Evolutionary conservation across 2,888 invertebrate genomes (phyloP).

Genomic region (Hermaeophaga mercurialis): DNA sequence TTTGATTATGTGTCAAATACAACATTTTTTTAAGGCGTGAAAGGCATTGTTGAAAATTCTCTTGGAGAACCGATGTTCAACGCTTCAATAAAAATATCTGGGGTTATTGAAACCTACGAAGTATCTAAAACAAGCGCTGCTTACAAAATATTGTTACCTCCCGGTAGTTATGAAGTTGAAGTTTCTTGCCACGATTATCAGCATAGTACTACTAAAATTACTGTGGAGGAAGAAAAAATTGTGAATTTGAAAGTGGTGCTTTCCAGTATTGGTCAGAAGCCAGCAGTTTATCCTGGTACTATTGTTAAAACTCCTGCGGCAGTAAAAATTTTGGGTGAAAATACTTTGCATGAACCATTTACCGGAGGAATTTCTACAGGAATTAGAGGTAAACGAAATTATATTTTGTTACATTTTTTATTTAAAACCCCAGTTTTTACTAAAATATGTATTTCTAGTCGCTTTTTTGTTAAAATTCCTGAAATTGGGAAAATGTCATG

Average conservation of each 20-base stretch:
- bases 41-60: slow-evolving; percentile 72
- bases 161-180: slow-evolving; percentile 68
- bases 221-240: slow-evolving; percentile 56
- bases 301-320: slow-evolving; percentile 18
- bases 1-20: neutral
- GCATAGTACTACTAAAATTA: slow-evolving; percentile 57
- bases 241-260: slow-evolving; percentile 51
- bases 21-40: slow-evolving; percentile 62
- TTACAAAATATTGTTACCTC: slow-evolving; percentile 73
- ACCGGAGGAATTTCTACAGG: slow-evolving; percentile 39
- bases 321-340: slow-evolving; percentile 28
- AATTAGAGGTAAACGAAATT: slow-evolving; percentile 42
- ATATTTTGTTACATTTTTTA: too few species aligned
- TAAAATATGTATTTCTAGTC: too few species aligned
- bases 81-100: slow-evolving; percentile 72
- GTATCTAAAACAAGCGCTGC: slow-evolving; percentile 72
- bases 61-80: slow-evolving; percentile 69
- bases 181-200: slow-evolving; percentile 68
- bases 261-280: slow-evolving; percentile 13
- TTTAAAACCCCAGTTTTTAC: too few species aligned
- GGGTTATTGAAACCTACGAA: slow-evolving; percentile 62
- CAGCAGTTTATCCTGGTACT: slow-evolving; percentile 26
- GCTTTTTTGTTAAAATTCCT: too few species aligned
- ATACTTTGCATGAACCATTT: slow-evolving; percentile 39
- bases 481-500: too few species aligned